Percentiles rank a stretch among this genome's conserved stretches.
These are phyloP conservation scores for Neoniphon sammara DNA, from an alignment of 2,797 vertebrate genomes.

Conservation along the genomic window DNA sequence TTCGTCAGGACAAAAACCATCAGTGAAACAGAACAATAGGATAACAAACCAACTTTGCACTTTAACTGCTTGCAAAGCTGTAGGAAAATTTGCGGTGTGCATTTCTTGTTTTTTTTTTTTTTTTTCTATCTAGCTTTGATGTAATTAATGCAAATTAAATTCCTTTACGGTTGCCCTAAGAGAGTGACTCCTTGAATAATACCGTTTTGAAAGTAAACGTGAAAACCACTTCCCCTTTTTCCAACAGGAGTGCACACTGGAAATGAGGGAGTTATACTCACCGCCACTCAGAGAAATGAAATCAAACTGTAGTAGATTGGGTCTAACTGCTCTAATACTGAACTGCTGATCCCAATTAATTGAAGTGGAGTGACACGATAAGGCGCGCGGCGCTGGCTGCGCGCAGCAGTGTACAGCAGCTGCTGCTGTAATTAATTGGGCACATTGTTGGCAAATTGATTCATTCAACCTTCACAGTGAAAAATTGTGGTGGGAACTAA, in stretches of 20 bases:
- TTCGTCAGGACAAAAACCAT: neutral
- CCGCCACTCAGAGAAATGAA: slow-evolving; percentile 8
- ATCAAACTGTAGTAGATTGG: slow-evolving; percentile 20
- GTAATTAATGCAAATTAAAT: slow-evolving; percentile 63
- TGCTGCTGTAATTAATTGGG: neutral
- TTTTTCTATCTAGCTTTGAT: slow-evolving; percentile 53
- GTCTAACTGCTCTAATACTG: slow-evolving; percentile 2
- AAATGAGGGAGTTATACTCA: slow-evolving; percentile 1
- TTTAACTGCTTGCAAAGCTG: neutral
- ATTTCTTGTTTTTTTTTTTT: no score
- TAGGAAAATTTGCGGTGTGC: no score
- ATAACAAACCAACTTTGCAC: slow-evolving; percentile 13
- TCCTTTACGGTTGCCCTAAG: slow-evolving; percentile 21
- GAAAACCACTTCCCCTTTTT: slow-evolving; percentile 7
- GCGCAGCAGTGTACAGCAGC: neutral
- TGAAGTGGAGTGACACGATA: neutral
- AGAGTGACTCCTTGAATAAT: slow-evolving; percentile 29
- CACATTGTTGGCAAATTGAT: neutral
- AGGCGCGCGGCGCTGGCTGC: neutral
- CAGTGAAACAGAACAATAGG: neutral
- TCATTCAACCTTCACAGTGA: neutral
- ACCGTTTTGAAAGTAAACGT: slow-evolving; percentile 21
- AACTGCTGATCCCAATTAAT: neutral
- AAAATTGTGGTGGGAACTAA: neutral
- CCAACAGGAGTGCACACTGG: neutral